Conservation (phyloP, 2,888 invertebrate genomes). For the Cantharis rufa region DNA sequence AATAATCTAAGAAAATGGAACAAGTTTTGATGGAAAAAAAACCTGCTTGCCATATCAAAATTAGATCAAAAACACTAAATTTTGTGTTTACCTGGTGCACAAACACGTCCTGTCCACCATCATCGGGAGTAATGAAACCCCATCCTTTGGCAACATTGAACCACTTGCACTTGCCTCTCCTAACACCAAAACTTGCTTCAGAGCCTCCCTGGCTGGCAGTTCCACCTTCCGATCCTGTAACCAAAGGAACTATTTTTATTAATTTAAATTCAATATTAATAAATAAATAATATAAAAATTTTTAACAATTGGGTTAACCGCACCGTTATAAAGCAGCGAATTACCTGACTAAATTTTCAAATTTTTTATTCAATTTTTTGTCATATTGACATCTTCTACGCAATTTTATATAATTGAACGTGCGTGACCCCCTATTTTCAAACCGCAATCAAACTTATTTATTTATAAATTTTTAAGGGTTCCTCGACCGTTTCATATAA, state of each 20-base stretch:
- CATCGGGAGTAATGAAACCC: slow-evolving; percentile 91
- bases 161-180: slow-evolving; percentile 89
- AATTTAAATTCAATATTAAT: neutral
- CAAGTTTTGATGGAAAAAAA: too few relatives aligned
- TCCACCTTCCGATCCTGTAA: slow-evolving; percentile 55
- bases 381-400: neutral
- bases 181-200: slow-evolving; percentile 63
- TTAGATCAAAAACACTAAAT: neutral
- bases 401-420: neutral
- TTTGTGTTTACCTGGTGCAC: slow-evolving; percentile 84
- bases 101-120: slow-evolving; percentile 89
- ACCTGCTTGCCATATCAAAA: too few relatives aligned
- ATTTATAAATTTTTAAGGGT: neutral
- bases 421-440: neutral
- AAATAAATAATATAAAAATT: neutral
- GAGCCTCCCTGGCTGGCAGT: slow-evolving; percentile 54
- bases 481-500: neutral
- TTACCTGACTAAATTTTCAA: neutral
- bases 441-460: neutral
- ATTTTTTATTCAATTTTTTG: neutral
- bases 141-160: slow-evolving; percentile 95
- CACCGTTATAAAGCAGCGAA: neutral
- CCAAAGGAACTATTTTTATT: neutral
- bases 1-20: neutral
- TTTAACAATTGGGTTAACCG: too few relatives aligned